Evolutionary conservation across 2,113 vertebrate genomes (phyloP).

Genomic region (Enhydra lutris): DNA sequence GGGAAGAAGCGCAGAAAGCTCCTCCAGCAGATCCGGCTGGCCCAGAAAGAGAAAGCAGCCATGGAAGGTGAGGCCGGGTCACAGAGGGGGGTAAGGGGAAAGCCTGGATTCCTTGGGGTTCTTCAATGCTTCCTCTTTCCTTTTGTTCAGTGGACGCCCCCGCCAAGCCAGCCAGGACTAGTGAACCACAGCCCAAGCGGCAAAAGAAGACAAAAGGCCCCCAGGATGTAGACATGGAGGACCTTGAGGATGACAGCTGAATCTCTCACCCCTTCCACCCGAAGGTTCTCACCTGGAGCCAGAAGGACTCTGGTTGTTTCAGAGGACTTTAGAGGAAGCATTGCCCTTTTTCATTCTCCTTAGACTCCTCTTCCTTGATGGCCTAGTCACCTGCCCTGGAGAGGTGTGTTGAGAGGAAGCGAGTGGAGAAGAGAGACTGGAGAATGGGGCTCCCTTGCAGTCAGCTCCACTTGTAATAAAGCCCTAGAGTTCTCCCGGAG

Average conservation of each 20-base stretch:
- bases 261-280: background rate
- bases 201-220: slow-evolving; percentile 55
- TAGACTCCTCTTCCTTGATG: background rate
- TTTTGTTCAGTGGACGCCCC: slow-evolving; percentile 68
- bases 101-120: background rate
- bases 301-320: background rate
- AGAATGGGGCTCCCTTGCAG: background rate
- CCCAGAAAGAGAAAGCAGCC: slow-evolving; percentile 80
- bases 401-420: background rate
- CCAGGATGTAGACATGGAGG: slow-evolving; percentile 75
- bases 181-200: background rate
- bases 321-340: background rate
- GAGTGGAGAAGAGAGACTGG: background rate
- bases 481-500: background rate
- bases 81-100: background rate
- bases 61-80: slow-evolving; percentile 82
- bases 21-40: slow-evolving; percentile 87
- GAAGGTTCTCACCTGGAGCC: background rate
- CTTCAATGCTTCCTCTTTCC: background rate
- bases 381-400: background rate
- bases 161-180: slow-evolving; percentile 35
- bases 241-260: slow-evolving; percentile 50
- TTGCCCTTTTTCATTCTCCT: background rate
- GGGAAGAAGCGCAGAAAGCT: slow-evolving; percentile 91
- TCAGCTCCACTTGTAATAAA: slow-evolving; percentile 44